Percentiles rank a stretch among this genome's conserved stretches.
Conservation (phyloP, 35 echinoderm and acorn worm genomes). For the Apostichopus californicus region DNA sequence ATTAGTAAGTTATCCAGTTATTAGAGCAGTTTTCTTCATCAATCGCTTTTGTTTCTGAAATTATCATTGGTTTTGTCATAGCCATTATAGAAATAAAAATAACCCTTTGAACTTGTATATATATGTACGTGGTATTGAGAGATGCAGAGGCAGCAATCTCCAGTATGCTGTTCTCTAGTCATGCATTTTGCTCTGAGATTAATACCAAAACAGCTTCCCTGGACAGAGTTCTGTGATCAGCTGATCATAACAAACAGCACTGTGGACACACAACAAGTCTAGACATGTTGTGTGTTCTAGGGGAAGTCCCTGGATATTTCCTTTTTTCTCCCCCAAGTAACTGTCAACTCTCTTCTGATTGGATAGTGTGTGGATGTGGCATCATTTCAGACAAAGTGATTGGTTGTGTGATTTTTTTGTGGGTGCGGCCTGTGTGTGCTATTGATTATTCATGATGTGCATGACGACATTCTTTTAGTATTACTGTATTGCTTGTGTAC, state of each 20-base stretch:
- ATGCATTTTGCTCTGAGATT: too few relatives aligned
- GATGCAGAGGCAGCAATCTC: too few relatives aligned
- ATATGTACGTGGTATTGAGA: too few relatives aligned
- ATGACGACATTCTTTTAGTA: slow-evolving; percentile 32
- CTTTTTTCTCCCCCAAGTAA: neutral
- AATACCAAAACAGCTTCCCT: neutral
- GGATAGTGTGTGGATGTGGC: neutral
- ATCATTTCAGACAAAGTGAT: neutral
- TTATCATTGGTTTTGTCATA: too few relatives aligned
- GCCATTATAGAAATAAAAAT: too few relatives aligned
- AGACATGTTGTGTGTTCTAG: slow-evolving; percentile 5
- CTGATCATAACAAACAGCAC: neutral
- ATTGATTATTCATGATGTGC: slow-evolving; percentile 16
- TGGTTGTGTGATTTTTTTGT: neutral
- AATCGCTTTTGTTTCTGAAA: too few relatives aligned
- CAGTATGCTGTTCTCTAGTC: too few relatives aligned
- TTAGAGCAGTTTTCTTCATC: too few relatives aligned
- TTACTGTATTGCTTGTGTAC: slow-evolving; percentile 20
- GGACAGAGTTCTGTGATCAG: neutral
- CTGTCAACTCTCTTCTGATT: neutral
- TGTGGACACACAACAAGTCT: neutral
- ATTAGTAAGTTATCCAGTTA: too few relatives aligned
- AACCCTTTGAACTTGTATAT: too few relatives aligned
- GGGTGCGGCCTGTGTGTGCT: neutral
- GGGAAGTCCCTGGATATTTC: slow-evolving; percentile 25